Evolutionary conservation across 2,888 invertebrate genomes (phyloP).

Genomic region (Harpagoxenus sublaevis): DNA sequence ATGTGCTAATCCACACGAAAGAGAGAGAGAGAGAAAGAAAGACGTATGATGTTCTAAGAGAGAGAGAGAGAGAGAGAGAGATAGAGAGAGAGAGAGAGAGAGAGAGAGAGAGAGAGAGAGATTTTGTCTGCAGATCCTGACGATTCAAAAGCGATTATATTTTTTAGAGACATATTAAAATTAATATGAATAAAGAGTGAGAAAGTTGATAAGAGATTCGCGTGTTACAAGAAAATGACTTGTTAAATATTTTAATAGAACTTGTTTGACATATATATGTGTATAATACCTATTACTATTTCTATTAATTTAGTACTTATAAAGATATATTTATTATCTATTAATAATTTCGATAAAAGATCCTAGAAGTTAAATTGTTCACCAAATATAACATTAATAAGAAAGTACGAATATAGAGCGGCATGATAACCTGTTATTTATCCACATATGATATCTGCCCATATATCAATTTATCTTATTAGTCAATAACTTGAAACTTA

Average conservation of each 20-base stretch:
- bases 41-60: not conserved
- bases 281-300: not conserved
- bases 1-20: conserved; percentile 26
- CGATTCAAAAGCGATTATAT: not conserved
- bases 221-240: not conserved
- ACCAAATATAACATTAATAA: not conserved
- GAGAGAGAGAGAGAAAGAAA: not conserved
- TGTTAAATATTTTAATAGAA: not conserved
- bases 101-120: not conserved
- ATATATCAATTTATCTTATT: conserved; percentile 65
- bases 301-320: not conserved
- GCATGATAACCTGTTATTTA: conserved; percentile 68
- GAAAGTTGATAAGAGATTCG: not conserved
- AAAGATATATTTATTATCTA: not conserved
- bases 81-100: not conserved
- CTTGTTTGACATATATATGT: not conserved
- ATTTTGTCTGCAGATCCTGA: not conserved
- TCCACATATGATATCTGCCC: conserved; percentile 56
- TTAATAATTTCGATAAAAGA: not conserved
- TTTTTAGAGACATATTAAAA: not conserved
- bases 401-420: conserved; percentile 2
- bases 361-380: not conserved
- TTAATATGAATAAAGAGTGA: not conserved
- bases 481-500: conserved; percentile 42
- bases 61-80: not conserved